These are phyloP conservation scores for Odontesthes bonariensis DNA, from an alignment of 2,113 vertebrate species.

Conservation along the genomic window DNA sequence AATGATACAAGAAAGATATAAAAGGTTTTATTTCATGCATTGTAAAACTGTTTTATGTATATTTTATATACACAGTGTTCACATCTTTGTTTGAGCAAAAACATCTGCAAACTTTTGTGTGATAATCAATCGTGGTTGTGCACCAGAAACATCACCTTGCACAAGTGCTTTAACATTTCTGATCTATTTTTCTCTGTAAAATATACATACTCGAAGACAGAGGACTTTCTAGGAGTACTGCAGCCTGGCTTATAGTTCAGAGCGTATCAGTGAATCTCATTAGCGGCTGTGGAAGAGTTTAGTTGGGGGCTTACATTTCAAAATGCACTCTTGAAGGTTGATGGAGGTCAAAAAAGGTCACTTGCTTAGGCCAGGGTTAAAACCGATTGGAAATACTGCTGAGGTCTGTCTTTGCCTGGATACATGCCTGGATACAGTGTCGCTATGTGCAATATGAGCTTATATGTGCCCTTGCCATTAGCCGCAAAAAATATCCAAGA, in stretches of 20 bases:
- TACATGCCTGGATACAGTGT: neutral
- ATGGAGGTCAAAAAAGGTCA: constrained; percentile 39
- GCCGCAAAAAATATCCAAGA: no score
- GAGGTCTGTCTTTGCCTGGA: constrained; percentile 17
- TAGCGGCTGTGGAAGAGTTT: constrained; percentile 73
- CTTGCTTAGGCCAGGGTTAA: constrained; percentile 44
- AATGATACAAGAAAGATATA: neutral
- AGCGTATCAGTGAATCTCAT: constrained; percentile 67
- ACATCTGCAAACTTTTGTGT: neutral
- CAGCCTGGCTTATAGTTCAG: constrained; percentile 57
- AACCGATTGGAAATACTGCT: constrained; percentile 50
- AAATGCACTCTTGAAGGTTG: constrained; percentile 53
- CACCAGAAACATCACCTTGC: neutral
- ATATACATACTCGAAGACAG: neutral
- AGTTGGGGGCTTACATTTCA: constrained; percentile 70
- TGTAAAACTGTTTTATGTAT: neutral
- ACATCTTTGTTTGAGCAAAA: constrained; percentile 11
- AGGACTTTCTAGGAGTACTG: constrained; percentile 20
- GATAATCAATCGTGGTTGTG: neutral
- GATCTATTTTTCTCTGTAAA: neutral
- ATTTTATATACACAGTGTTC: neutral
- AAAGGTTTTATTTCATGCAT: neutral
- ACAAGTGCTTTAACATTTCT: neutral
- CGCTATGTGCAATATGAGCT: neutral
- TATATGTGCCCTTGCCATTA: neutral